Evolutionary conservation across 2,797 vertebrate species (phyloP).

Genomic region (Brachymystax lenok): DNA sequence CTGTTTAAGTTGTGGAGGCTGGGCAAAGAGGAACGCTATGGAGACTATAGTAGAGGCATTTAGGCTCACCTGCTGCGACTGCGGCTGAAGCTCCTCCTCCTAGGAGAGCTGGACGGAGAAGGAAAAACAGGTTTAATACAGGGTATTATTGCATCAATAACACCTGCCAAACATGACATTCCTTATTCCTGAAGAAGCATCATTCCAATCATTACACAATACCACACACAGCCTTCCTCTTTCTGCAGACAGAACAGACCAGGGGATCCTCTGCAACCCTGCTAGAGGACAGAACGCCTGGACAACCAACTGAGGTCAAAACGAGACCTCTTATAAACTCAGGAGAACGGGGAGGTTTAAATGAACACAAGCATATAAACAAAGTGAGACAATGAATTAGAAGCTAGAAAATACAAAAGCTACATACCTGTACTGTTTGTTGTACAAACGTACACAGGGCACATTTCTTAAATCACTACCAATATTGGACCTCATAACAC

Average conservation of each 20-base stretch:
- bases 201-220: conserved; percentile 21
- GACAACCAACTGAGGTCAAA: conserved; percentile 29
- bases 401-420: conserved; percentile 26
- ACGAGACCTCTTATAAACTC: conserved; percentile 25
- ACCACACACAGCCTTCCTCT: conserved; percentile 39
- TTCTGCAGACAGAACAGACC: conserved; percentile 20
- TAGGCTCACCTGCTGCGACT: conserved; percentile 90
- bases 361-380: conserved; percentile 32
- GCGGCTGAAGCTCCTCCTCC: conserved; percentile 90
- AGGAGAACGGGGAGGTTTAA: conserved; percentile 37
- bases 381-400: background rate
- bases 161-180: conserved; percentile 43
- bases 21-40: background rate
- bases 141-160: conserved; percentile 14
- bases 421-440: too few species aligned
- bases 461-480: conserved; percentile 16
- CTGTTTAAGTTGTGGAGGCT: too few species aligned
- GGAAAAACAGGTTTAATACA: conserved; percentile 33
- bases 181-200: conserved; percentile 42
- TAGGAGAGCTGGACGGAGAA: conserved; percentile 84
- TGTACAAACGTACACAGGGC: conserved; percentile 11
- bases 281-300: conserved; percentile 16
- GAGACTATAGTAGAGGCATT: background rate
- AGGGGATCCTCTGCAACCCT: conserved; percentile 49
- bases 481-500: background rate